Base-by-base conservation (phyloP, 2,113 vertebrate species). In the Rallus limicola region DNA sequence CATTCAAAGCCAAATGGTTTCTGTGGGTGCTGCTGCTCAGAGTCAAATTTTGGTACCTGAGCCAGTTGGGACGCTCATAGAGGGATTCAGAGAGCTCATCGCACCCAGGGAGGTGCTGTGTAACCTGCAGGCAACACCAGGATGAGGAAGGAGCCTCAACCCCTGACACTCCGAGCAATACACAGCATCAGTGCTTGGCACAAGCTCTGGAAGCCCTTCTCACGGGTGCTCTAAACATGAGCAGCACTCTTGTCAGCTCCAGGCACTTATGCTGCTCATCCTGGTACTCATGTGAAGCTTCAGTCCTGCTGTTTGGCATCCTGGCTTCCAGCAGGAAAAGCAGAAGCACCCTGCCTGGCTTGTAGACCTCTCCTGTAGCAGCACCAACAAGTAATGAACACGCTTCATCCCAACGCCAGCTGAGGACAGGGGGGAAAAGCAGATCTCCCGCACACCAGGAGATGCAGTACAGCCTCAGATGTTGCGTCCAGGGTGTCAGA, bases 71-170 rank as follows among this genome's bases (percentile, higher is more conserved):
- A 69, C 26, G 21, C 33, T 59, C 15, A 0, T 1, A 12, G 0
- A 0, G 8, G 50, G 29, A 46, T 29, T 33, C 1, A 0, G 46
- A 50, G 38, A 68, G 56, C 10, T 46, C 0, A 0, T 20, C 36
- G 18, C 40, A 74, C 34, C 24, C 29, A 33, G 36, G 34, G 80
- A 53, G 36, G 26, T 38, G 33, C 58, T 72, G 63, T 31, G 19
- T 17, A 8, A 20, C 64, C 59, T 77, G 58, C 20, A 53, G 31
- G n/a, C 46, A 63, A 36, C n/a, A 31, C 31, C 46, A 71, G 31
- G 17, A 82, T 55, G 40, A 63, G 20, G 33, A 34, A 19, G 12
- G 26, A 74, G 42, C 56, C 59, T 62, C 34, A 53, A 62, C 56
- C 58, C 44, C 44, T 8, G 46, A 59, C 44, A 38, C 68, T 34